Conservation (phyloP, 2,113 vertebrate genomes). For the Marmota flaviventris region DNA sequence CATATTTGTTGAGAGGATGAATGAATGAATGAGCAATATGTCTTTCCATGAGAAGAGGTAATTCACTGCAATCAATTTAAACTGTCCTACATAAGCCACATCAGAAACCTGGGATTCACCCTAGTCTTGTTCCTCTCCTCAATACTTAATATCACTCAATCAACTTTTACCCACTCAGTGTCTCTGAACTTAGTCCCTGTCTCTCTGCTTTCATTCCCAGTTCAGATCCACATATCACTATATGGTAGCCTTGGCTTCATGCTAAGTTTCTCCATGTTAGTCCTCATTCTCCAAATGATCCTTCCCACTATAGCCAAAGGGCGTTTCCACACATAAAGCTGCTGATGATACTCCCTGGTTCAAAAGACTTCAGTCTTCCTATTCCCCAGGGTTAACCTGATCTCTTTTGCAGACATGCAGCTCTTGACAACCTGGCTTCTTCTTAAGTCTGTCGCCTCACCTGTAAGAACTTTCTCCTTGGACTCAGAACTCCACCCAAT, state of each 20-base stretch:
- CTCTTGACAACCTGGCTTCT: not conserved
- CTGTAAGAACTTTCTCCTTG: not conserved
- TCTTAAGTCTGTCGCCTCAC: not conserved
- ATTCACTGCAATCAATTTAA: not conserved
- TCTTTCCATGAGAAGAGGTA: not conserved
- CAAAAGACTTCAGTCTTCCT: not conserved
- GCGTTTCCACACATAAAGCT: not conserved
- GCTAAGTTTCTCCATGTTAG: not conserved
- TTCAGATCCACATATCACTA: not conserved
- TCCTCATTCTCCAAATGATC: not conserved
- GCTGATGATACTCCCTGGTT: not conserved
- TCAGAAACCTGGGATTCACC: not conserved
- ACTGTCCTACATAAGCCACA: not conserved
- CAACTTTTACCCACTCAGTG: not conserved
- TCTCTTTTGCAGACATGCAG: not conserved
- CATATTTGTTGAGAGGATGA: not conserved
- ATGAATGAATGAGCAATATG: not conserved
- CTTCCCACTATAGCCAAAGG: not conserved
- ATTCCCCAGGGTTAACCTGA: not conserved
- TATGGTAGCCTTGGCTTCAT: not conserved
- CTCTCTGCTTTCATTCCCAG: not conserved
- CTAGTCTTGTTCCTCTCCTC: not conserved
- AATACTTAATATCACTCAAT: too few species aligned
- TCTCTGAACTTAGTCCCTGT: not conserved
- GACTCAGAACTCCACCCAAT: not conserved